Evolutionary conservation across 1,140 invertebrate species (phyloP).

Genomic region (Thaumetopoea pityocampa): DNA sequence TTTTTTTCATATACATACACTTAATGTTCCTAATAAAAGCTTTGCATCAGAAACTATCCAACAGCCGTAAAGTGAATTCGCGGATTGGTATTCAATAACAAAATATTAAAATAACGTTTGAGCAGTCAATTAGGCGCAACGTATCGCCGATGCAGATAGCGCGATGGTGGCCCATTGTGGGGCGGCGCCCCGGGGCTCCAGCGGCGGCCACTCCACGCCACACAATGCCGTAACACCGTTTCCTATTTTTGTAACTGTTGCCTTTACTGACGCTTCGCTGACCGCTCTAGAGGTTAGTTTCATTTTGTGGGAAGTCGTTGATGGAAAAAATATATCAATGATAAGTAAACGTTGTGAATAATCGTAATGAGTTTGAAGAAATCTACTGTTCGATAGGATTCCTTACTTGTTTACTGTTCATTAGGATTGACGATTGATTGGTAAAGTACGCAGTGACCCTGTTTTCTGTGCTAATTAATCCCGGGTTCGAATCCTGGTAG

Average conservation of each 20-base stretch:
- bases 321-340: constrained; percentile 6
- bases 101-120: constrained; percentile 72
- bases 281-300: constrained; percentile 40
- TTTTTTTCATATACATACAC: no score
- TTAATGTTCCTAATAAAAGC: no score
- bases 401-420: no score
- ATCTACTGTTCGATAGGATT: no score
- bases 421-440: no score
- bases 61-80: no score
- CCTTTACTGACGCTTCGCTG: constrained; percentile 55
- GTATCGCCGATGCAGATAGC: constrained; percentile 71
- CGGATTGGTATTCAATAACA: constrained; percentile 61
- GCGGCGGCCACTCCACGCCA: constrained; percentile 33
- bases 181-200: constrained; percentile 46
- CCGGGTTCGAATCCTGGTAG: no score
- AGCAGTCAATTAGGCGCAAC: constrained; percentile 72
- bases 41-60: no score
- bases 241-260: constrained; percentile 63
- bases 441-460: no score
- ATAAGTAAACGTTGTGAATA: no score
- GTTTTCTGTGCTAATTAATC: no score
- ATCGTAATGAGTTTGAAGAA: no score
- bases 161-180: constrained; percentile 68
- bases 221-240: constrained; percentile 50
- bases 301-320: constrained; percentile 60